Percentiles rank a stretch among this genome's conserved stretches.
These are phyloP conservation scores for Pogonomyrmex barbatus DNA, from an alignment of 1,140 invertebrate genomes.

Conservation along the genomic window DNA sequence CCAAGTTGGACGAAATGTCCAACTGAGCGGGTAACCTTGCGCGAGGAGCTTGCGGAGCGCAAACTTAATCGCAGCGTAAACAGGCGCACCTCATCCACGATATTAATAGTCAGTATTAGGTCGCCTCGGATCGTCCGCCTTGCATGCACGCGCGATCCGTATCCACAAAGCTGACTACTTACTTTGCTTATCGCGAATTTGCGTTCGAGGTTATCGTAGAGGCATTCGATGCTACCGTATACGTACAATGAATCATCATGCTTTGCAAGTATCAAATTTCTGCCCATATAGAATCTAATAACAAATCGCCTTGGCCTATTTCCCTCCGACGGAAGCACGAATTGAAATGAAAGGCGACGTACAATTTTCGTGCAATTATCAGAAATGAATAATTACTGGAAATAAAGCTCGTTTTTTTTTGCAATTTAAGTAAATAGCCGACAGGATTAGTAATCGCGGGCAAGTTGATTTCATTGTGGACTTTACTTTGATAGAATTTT, in stretches of 20 bases:
- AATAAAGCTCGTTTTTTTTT: background rate
- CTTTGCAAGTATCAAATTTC: conserved; percentile 17
- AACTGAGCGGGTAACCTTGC: background rate
- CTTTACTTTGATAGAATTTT: conserved; percentile 1
- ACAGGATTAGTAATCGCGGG: background rate
- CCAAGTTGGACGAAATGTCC: background rate
- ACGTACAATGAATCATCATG: conserved; percentile 1
- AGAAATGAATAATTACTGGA: background rate
- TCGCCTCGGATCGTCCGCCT: conserved; percentile 24
- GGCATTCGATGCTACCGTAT: background rate
- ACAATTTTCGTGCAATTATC: background rate
- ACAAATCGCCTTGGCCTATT: background rate
- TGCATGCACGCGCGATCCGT: conserved; percentile 1
- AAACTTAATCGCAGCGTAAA: conserved; percentile 16
- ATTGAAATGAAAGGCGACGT: background rate
- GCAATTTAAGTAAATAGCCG: background rate
- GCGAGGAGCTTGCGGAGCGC: background rate
- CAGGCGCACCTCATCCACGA: conserved; percentile 31
- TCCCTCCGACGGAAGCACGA: background rate
- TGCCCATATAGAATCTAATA: background rate
- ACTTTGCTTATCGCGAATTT: conserved; percentile 46
- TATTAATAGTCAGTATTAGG: conserved; percentile 50
- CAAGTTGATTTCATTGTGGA: background rate
- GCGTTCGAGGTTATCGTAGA: conserved; percentile 12
- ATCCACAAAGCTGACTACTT: conserved; percentile 10